Conservation (phyloP, 1,140 invertebrate species). For the Danaus melanippus region DNA sequence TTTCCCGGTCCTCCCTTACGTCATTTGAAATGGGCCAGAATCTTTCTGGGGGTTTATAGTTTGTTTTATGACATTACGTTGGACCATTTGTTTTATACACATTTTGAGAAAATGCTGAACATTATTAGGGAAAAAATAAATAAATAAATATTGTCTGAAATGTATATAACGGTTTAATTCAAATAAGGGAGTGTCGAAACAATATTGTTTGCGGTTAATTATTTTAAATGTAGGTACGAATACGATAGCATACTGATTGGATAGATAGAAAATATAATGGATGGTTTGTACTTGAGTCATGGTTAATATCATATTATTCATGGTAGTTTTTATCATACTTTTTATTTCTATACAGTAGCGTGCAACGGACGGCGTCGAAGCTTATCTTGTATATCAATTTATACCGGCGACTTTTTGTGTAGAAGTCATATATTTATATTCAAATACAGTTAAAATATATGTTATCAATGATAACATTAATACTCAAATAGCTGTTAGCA, state of each 20-base stretch:
- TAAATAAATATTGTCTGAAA: slow-evolving; percentile 4
- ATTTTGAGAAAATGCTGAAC: slow-evolving; percentile 1
- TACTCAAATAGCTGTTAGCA: too few species aligned
- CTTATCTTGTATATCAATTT: slow-evolving; percentile 18
- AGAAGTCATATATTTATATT: too few species aligned
- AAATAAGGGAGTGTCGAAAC: too few species aligned
- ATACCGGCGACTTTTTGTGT: slow-evolving; percentile 5
- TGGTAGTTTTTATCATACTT: slow-evolving; percentile 8
- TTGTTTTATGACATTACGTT: slow-evolving; percentile 37
- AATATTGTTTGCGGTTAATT: too few species aligned
- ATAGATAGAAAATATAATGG: too few species aligned
- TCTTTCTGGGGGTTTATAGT: slow-evolving; percentile 34
- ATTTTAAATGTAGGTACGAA: too few species aligned
- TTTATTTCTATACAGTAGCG: slow-evolving; percentile 8
- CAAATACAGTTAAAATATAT: too few species aligned
- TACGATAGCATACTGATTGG: too few species aligned
- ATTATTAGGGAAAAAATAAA: slow-evolving; percentile 2
- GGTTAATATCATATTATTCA: slow-evolving; percentile 11
- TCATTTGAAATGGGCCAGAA: slow-evolving; percentile 34
- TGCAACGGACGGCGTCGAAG: slow-evolving; percentile 12
- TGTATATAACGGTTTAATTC: too few species aligned
- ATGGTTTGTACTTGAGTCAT: slow-evolving; percentile 13
- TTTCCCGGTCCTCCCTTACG: slow-evolving; percentile 42
- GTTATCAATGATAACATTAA: slow-evolving; percentile 1
- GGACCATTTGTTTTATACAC: slow-evolving; percentile 5